Percentiles rank a stretch among this genome's conserved stretches.
Conservation (phyloP, 1,140 invertebrate species). For the Melanaphis sacchari region DNA sequence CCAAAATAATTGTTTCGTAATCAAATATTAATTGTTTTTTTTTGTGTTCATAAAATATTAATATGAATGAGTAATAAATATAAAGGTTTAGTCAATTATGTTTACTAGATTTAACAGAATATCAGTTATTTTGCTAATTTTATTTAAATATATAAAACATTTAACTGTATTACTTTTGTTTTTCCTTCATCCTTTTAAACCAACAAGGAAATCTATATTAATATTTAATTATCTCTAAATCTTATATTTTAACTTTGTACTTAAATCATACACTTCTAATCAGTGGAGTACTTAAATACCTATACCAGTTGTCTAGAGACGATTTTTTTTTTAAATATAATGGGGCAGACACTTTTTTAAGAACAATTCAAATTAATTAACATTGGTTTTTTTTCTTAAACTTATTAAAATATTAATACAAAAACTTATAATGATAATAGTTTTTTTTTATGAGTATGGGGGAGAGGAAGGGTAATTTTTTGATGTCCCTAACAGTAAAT, state of each 20-base stretch:
- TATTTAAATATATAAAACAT: not conserved
- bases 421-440: not conserved
- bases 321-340: too few relatives aligned
- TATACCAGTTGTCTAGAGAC: too few relatives aligned
- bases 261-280: too few relatives aligned
- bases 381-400: not conserved
- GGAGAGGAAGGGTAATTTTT: too few relatives aligned
- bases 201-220: not conserved
- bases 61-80: not conserved
- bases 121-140: too few relatives aligned
- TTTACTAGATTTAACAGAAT: not conserved
- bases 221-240: too few relatives aligned
- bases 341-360: not conserved
- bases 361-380: not conserved
- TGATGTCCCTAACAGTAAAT: too few relatives aligned
- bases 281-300: too few relatives aligned
- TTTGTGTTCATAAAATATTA: not conserved
- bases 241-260: too few relatives aligned
- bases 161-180: not conserved
- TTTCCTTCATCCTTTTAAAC: not conserved
- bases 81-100: too few relatives aligned
- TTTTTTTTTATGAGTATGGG: not conserved
- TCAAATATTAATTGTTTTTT: not conserved
- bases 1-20: not conserved
- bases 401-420: not conserved